phyloP scores from a whole-genome alignment of 1,140 invertebrate species.

The Drosophila bocki region DNA sequence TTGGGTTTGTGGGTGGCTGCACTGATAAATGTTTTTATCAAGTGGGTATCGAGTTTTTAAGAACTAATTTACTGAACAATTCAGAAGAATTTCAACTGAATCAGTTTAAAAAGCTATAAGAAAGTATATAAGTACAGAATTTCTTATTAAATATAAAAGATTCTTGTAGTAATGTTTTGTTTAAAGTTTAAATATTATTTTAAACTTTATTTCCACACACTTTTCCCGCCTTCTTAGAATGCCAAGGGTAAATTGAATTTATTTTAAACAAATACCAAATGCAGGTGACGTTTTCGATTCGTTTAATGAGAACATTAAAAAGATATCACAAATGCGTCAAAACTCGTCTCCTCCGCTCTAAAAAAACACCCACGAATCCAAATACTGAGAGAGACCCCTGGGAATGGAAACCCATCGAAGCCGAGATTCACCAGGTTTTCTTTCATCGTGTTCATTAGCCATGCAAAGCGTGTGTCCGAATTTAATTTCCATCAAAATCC shows the following conservation, averaged over 20 bases:
- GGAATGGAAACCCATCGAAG: conserved; percentile 25
- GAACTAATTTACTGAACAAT: conserved; percentile 2
- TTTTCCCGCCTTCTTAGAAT: conserved; percentile 5
- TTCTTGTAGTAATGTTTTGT: no score
- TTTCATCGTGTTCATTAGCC: conserved; percentile 39
- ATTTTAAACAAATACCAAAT: conserved; percentile 39
- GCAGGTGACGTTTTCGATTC: conserved; percentile 41
- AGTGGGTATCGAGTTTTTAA: not conserved
- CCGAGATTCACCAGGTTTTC: conserved; percentile 35
- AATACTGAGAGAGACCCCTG: conserved; percentile 5
- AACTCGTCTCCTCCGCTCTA: conserved; percentile 35
- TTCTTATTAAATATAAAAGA: not conserved
- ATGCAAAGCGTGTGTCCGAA: conserved; percentile 66
- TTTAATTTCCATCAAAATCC: conserved; percentile 81
- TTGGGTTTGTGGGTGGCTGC: conserved; percentile 2
- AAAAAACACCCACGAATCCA: conserved; percentile 29
- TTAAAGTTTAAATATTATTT: not conserved
- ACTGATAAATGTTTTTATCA: conserved; percentile 5
- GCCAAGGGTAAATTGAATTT: not conserved
- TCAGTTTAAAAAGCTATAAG: not conserved
- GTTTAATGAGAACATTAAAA: conserved; percentile 75
- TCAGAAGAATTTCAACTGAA: not conserved
- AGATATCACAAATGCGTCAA: conserved; percentile 71
- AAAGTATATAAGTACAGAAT: no score
- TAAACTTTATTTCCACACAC: no score